Evolutionary conservation across 2,113 vertebrate genomes (phyloP).

Genomic region (Sporophila hypoxantha): DNA sequence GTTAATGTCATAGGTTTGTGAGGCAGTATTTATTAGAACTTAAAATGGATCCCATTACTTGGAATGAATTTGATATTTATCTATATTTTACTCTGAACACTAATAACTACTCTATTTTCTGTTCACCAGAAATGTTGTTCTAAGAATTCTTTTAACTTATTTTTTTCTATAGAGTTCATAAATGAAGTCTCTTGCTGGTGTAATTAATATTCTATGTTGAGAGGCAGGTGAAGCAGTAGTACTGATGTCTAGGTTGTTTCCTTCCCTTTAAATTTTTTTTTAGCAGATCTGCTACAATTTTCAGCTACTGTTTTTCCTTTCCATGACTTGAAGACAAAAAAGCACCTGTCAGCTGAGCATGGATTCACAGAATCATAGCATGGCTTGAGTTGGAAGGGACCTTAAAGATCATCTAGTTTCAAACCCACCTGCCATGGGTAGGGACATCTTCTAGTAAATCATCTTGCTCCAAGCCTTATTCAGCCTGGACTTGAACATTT

Average conservation of each 20-base stretch:
- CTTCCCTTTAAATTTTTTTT: background rate
- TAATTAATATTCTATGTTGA: background rate
- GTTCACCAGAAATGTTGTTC: background rate
- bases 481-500: background rate
- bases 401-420: background rate
- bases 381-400: background rate
- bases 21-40: background rate
- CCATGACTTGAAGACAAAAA: background rate
- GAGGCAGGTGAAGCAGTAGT: background rate
- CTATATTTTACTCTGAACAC: background rate
- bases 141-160: background rate
- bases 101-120: background rate
- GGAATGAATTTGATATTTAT: background rate
- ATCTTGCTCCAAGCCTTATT: background rate
- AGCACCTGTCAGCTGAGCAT: background rate
- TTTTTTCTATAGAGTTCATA: background rate
- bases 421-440: background rate
- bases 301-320: background rate
- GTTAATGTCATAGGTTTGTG: background rate
- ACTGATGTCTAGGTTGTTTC: background rate
- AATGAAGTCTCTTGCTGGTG: background rate
- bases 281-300: background rate
- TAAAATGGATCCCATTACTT: background rate
- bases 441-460: background rate
- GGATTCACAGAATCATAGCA: background rate